Percentiles rank a stretch among this genome's conserved stretches.
Conservation (phyloP, 2,113 vertebrate genomes). For the Cyanoramphus novaezelandiae region DNA sequence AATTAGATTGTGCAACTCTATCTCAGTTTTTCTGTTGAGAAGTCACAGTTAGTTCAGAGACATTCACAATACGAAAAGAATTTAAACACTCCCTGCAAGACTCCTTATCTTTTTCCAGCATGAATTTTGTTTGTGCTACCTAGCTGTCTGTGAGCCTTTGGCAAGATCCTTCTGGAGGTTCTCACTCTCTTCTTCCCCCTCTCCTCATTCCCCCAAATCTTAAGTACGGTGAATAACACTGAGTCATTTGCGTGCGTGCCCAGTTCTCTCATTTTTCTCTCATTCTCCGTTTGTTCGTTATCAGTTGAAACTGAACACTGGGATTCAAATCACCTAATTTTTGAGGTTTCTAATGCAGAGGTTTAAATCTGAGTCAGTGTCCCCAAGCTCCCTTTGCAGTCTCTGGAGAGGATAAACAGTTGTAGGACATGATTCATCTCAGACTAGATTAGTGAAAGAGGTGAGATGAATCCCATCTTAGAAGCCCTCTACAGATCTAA, state of each 20-base stretch:
- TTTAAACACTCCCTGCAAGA: background rate
- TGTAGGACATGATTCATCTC: constrained; percentile 55
- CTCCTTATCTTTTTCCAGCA: background rate
- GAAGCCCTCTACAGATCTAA: constrained; percentile 13
- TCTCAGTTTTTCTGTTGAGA: background rate
- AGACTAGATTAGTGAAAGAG: constrained; percentile 48
- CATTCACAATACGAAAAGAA: background rate
- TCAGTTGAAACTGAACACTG: background rate
- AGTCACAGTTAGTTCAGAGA: background rate
- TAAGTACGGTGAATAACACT: background rate
- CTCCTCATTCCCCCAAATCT: background rate
- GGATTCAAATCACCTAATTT: constrained; percentile 22
- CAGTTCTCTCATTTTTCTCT: background rate
- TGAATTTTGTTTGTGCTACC: background rate
- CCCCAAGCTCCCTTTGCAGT: constrained; percentile 21
- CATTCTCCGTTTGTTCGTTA: background rate
- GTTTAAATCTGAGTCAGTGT: constrained; percentile 53
- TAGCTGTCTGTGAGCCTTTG: background rate
- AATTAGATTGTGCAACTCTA: background rate
- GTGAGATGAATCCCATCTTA: constrained; percentile 53
- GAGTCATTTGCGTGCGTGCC: background rate
- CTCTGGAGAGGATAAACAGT: constrained; percentile 12
- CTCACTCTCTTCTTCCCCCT: background rate
- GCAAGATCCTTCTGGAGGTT: constrained; percentile 18
- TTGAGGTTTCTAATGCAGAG: constrained; percentile 15